Conservation (phyloP, 2,888 invertebrate genomes). For the Dasysyrphus tricinctus region DNA sequence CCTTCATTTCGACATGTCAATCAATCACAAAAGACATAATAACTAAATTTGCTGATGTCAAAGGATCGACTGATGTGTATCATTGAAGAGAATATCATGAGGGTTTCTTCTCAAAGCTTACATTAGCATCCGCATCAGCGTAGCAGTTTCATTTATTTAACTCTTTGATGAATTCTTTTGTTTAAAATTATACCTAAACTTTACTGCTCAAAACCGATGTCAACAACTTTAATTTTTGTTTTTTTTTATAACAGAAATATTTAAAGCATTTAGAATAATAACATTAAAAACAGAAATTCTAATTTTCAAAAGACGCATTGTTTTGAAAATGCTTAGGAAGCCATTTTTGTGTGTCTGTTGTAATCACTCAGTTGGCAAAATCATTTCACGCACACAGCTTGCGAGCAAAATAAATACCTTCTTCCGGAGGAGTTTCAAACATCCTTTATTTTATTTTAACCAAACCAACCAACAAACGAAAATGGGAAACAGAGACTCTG, state of each 20-base stretch:
- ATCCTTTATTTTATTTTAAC: constrained; percentile 7
- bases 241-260: neutral
- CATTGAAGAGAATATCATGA: too few species aligned
- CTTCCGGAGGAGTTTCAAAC: constrained; percentile 26
- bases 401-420: neutral
- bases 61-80: too few species aligned
- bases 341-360: neutral
- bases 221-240: neutral
- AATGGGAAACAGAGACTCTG: neutral
- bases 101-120: too few species aligned
- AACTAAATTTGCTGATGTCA: too few species aligned
- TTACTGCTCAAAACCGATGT: neutral
- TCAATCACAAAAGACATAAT: too few species aligned
- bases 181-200: neutral
- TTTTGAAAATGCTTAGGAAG: constrained; percentile 1
- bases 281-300: neutral
- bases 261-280: neutral
- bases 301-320: constrained; percentile 26
- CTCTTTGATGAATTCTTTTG: neutral
- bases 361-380: constrained; percentile 23
- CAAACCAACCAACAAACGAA: neutral
- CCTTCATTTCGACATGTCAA: too few species aligned
- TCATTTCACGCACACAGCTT: constrained; percentile 36
- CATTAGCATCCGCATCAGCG: too few species aligned
- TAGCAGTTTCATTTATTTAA: neutral